Conservation (phyloP, 2,888 invertebrate genomes). For the Drosophila kambysellisi region DNA sequence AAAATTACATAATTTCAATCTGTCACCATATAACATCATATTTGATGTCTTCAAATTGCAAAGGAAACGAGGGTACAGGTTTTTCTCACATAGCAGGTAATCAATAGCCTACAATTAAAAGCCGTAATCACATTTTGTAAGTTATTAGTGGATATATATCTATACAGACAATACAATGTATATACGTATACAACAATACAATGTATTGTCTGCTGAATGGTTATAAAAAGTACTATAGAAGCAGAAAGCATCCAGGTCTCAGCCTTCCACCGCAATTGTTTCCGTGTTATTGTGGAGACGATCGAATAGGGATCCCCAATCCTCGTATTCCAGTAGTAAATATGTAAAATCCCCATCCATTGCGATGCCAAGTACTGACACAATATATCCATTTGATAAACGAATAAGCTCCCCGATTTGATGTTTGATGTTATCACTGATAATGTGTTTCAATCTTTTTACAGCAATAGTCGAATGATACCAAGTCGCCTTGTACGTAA, state of each 20-base stretch:
- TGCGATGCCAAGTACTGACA: not conserved
- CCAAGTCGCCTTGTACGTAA: not conserved
- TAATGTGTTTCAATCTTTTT: not conserved
- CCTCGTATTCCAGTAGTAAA: not conserved
- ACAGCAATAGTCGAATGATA: not conserved
- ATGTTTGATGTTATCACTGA: not conserved
- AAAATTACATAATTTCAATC: slow-evolving; percentile 2
- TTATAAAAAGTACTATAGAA: no score
- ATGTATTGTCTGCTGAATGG: no score
- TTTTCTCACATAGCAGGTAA: not conserved
- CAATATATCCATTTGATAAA: not conserved
- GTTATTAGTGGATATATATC: no score
- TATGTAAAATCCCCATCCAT: not conserved
- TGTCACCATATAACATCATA: no score
- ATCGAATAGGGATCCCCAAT: not conserved
- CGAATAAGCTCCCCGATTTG: not conserved
- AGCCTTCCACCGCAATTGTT: not conserved
- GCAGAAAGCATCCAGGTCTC: no score
- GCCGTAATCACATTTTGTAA: not conserved
- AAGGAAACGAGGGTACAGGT: not conserved
- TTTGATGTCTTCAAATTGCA: not conserved
- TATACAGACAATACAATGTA: no score
- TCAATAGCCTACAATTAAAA: not conserved
- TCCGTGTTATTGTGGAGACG: not conserved
- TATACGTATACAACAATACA: no score